phyloP scores from a whole-genome alignment of 2,797 vertebrate species.

The Sebastes baramenuke region DNA sequence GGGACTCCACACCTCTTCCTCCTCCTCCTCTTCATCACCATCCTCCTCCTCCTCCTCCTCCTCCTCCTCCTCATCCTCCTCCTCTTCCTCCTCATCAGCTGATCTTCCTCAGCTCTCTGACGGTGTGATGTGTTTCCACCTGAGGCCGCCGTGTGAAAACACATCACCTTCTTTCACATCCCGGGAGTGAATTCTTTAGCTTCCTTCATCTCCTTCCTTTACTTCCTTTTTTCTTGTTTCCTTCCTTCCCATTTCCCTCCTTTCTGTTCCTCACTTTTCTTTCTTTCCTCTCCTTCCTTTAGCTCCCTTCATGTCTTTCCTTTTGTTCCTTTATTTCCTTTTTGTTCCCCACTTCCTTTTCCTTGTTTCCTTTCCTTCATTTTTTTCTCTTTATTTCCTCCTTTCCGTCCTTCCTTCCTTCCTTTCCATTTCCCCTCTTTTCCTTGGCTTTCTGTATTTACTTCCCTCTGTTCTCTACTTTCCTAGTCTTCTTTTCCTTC shows the following conservation, averaged over 20 bases:
- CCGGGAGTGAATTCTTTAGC: background rate
- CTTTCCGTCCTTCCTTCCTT: background rate
- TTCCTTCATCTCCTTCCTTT: background rate
- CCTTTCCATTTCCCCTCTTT: background rate
- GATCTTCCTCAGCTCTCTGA: slow-evolving; percentile 6
- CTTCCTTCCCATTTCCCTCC: background rate
- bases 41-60: background rate
- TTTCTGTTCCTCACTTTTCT: background rate
- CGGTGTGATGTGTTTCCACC: slow-evolving; percentile 18
- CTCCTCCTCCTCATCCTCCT: background rate
- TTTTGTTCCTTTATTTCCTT: background rate
- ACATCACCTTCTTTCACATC: slow-evolving; percentile 18
- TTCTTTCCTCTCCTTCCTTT: background rate
- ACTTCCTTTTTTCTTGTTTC: background rate
- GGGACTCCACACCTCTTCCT: slow-evolving; percentile 38
- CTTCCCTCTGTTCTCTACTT: too few relatives aligned
- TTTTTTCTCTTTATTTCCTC: background rate
- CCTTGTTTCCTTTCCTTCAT: background rate
- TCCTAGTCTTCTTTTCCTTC: too few relatives aligned
- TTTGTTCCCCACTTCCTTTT: background rate
- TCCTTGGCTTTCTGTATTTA: too few relatives aligned
- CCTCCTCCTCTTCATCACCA: background rate
- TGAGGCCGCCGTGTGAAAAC: slow-evolving; percentile 24
- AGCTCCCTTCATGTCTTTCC: background rate
- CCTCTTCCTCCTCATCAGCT: slow-evolving; percentile 24